Base-by-base conservation (phyloP, 1,140 invertebrate genomes). In the Probaryconus sp. region DNA sequence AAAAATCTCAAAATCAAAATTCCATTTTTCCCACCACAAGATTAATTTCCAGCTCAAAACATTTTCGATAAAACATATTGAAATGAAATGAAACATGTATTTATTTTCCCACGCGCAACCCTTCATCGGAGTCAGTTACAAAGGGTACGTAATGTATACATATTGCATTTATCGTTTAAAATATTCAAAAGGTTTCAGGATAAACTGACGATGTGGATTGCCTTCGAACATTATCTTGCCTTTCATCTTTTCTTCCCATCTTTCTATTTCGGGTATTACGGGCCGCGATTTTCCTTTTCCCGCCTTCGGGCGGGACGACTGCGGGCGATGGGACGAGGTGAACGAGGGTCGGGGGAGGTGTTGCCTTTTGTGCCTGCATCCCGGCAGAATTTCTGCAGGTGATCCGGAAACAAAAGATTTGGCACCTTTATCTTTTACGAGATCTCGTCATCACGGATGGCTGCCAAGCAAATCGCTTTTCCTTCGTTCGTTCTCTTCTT, bases 361-460 rank as follows among this genome's bases (percentile, higher is more conserved):
- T 20, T 65, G 48, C 43, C 69, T 65, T 71, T 75, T 53, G 56
- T 74, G 16, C 28, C 28, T 6, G 40, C 16, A 28, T 6, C 26
- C 30, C 7, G 10, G 16, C 4, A 16, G 21, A 64, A 26, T 70
- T 56, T 73, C 31, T 50, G 30, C 42, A 33, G 53, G 38, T 42
- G 45, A 78, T 56, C 53, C 24, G 55, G 47, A 83, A 81, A 81
- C 78, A 82, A 82, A 82, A 78, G 78, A 77, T 79, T 78, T 69
- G 55, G 40, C 65, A 78, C 47, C 64, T 78, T 78, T 81, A 76
- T 80, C 72, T 80, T 68, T 75, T 43, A 69, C 65, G 53, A 65
- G 64, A 38, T 17, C 24, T 40, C 20, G 16, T 11, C 37, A 38
- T 40, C 30, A 13, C 9, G 38, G 5, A 11, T 18, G 24, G 30